Percentiles rank a stretch among this genome's conserved stretches.
Conservation (phyloP, 2,113 vertebrate species). For the Gopherus evgoodei region DNA sequence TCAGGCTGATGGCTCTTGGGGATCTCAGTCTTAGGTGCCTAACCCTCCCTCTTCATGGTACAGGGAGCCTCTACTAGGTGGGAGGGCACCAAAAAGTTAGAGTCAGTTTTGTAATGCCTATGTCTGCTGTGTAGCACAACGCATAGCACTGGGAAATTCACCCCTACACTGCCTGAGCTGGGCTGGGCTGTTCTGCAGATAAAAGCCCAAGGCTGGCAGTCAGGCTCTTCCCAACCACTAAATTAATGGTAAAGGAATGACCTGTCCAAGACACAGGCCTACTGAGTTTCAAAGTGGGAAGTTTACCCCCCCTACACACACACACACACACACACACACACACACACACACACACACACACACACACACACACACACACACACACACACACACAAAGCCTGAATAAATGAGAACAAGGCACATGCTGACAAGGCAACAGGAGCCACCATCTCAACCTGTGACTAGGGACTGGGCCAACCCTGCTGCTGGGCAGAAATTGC, state of each 20-base stretch:
- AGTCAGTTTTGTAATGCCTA: too few species aligned
- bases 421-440: background rate
- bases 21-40: background rate
- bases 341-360: too few species aligned
- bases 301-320: background rate
- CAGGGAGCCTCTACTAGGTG: background rate
- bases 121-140: too few species aligned
- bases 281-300: rapidly evolving
- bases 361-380: too few species aligned
- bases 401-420: background rate
- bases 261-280: background rate
- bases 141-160: background rate
- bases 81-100: background rate
- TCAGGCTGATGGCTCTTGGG: background rate
- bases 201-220: background rate
- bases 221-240: background rate
- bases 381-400: too few species aligned
- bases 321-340: too few species aligned
- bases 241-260: background rate
- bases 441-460: rapidly evolving
- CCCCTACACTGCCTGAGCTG: background rate
- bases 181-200: background rate
- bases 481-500: background rate
- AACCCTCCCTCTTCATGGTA: background rate
- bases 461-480: background rate